Base-by-base conservation (phyloP, 1,140 invertebrate species). In the Antheraea mylitta region DNA sequence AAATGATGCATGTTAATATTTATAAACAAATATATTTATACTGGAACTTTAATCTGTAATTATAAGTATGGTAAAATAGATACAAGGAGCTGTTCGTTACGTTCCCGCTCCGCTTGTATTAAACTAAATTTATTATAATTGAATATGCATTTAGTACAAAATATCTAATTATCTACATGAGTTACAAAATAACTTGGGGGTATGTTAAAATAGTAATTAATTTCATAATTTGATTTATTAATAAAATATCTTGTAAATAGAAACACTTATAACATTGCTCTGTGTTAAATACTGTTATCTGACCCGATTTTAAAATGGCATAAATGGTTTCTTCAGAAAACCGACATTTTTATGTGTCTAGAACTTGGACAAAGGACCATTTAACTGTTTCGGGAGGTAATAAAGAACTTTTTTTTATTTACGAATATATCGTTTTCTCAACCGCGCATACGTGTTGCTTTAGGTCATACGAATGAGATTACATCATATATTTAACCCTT, bases 271-370 rank as follows among this genome's bases (percentile, higher is more conserved):
- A 11, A 22, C 38, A 4, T 42, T 42, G 11, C 38, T 0, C 60
- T 30, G 1, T 13, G 60, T 22, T 61, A 61, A 18, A 11, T 8
- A 59, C 64, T 42, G 64, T 65, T 66, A 66, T 37, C 22, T 18
- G 73, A 42, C 70, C 77, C 80, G 73, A 80, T 84, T 79, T 66
- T 64, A 59, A 75, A 74, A 72, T 69, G 71, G 74, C 67, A 79
- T 84, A 80, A 85, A 83, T 74, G 61, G 68, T 64, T 73, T 71
- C 72, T 68, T 81, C 67, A 62, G 75, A 78, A 80, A 78, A 85
- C 84, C 69, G 78, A 75, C 67, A 72, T 79, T 85, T 87, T 86
- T 88, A 85, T 86, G 80, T 78, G 86, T 88, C 82, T 86, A 80
- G 80, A 80, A 60, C 58, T 60, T 69, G 72, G 73, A 86, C 84